These are phyloP conservation scores for Baccha elongata DNA, from an alignment of 2,888 invertebrate species.

Conservation along the genomic window DNA sequence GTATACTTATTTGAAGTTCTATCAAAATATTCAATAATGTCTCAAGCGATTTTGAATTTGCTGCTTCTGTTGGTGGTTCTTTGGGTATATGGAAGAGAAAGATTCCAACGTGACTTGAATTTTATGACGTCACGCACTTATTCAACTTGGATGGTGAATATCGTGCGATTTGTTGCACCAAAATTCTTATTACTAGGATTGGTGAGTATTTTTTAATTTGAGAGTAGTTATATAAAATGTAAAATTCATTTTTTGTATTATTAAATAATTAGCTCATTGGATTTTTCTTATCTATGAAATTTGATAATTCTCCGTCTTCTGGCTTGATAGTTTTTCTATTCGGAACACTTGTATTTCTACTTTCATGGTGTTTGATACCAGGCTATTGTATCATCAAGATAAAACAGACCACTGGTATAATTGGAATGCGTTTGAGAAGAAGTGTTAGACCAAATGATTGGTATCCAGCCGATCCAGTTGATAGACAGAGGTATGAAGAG, in stretches of 20 bases:
- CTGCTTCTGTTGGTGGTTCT: conserved; percentile 90
- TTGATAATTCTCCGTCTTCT: neutral
- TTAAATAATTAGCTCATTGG: neutral
- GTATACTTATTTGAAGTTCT: neutral
- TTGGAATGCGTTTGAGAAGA: conserved; percentile 76
- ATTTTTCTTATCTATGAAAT: neutral
- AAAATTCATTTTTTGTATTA: neutral
- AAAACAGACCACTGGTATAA: conserved; percentile 75
- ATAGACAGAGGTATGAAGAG: conserved; percentile 79
- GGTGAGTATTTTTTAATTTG: conserved; percentile 7
- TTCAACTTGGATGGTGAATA: conserved; percentile 79
- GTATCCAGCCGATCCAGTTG: conserved; percentile 78
- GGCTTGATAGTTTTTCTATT: conserved; percentile 1
- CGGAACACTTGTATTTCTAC: conserved; percentile 73
- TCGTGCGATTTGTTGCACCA: conserved; percentile 78
- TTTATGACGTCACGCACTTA: conserved; percentile 88
- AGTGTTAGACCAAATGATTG: conserved; percentile 79
- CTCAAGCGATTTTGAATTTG: conserved; percentile 91
- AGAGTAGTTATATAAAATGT: neutral
- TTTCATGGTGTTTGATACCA: conserved; percentile 78
- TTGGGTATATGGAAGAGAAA: conserved; percentile 88
- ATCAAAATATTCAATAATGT: neutral
- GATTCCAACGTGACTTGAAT: conserved; percentile 85
- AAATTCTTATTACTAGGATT: conserved; percentile 71
- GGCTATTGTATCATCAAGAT: conserved; percentile 77